Conservation (phyloP, 1,140 invertebrate species). For the Drosophila melanogaster region DNA sequence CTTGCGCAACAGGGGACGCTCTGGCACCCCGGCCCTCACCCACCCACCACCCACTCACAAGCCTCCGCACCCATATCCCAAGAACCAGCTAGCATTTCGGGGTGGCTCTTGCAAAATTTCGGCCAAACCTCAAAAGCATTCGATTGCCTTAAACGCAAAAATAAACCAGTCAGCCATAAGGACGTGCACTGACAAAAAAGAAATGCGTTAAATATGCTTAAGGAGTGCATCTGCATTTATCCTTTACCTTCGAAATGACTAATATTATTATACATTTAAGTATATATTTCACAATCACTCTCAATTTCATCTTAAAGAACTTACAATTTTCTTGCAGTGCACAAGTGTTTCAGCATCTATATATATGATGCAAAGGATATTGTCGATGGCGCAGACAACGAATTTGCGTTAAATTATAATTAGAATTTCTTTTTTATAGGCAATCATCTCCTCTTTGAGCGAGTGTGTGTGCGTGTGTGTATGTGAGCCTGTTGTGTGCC, state of each 20-base stretch:
- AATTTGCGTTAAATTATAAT: slow-evolving; percentile 83
- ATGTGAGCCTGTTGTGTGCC: slow-evolving; percentile 29
- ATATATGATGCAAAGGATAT: slow-evolving; percentile 46
- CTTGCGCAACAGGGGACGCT: slow-evolving; percentile 66
- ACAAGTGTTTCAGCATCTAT: slow-evolving; percentile 8
- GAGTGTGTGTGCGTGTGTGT: slow-evolving; percentile 33
- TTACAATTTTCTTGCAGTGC: slow-evolving; percentile 4
- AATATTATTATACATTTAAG: no score
- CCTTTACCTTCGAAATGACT: neutral
- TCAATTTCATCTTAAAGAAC: no score
- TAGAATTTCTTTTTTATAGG: slow-evolving; percentile 83
- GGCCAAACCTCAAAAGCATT: slow-evolving; percentile 44
- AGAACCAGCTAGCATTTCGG: neutral
- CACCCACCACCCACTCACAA: neutral
- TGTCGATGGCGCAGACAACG: slow-evolving; percentile 64
- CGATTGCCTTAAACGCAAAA: slow-evolving; percentile 61
- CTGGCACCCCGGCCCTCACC: slow-evolving; percentile 3
- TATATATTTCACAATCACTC: no score
- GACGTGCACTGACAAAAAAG: slow-evolving; percentile 24
- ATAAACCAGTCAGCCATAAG: slow-evolving; percentile 59
- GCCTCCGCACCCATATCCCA: neutral
- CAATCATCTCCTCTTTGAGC: slow-evolving; percentile 56
- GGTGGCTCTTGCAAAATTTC: slow-evolving; percentile 61
- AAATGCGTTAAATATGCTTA: neutral
- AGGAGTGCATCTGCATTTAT: no score